phyloP scores from a whole-genome alignment of 2,113 vertebrate species.

The Gymnarchus niloticus region DNA sequence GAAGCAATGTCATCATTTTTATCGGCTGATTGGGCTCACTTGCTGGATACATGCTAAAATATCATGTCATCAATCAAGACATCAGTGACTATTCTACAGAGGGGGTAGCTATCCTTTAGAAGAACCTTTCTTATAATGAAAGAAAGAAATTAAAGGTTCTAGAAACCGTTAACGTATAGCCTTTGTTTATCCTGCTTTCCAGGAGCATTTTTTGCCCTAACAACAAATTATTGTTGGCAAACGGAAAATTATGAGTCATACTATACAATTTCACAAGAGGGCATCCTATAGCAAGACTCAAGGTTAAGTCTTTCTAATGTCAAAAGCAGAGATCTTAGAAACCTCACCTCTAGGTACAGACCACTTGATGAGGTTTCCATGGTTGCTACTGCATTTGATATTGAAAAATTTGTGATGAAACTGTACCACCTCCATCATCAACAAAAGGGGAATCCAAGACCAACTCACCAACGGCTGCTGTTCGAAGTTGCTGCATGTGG shows the following conservation, averaged over 20 bases:
- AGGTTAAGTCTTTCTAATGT: background rate
- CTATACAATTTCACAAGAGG: background rate
- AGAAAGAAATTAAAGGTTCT: no score
- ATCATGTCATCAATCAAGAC: background rate
- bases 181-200: background rate
- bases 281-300: background rate
- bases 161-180: background rate
- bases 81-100: background rate
- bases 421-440: background rate
- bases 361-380: background rate
- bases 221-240: background rate
- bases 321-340: background rate
- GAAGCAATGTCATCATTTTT: background rate
- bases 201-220: background rate
- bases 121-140: no score
- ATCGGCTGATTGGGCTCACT: background rate
- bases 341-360: background rate
- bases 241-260: background rate
- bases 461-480: constrained; percentile 82
- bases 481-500: constrained; percentile 88
- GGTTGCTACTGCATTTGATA: background rate
- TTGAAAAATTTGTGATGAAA: background rate
- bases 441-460: background rate
- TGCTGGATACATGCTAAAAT: background rate
- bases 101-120: background rate